Evolutionary conservation across 2,113 vertebrate species (phyloP).

Genomic region (Pedetes capensis): DNA sequence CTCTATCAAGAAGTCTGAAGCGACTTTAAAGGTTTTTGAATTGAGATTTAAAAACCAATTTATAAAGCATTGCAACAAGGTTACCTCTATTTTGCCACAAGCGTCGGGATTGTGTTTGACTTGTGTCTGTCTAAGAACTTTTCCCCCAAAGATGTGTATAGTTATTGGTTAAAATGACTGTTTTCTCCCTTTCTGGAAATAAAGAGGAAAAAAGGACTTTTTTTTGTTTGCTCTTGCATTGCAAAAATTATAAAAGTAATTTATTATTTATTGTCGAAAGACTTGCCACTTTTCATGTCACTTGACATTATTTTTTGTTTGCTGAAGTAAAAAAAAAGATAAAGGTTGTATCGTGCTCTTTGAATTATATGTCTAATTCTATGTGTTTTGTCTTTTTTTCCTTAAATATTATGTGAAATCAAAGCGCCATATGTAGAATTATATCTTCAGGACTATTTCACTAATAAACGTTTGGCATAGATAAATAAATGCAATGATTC

Average conservation of each 20-base stretch:
- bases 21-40: slow-evolving; percentile 85
- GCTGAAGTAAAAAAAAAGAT: slow-evolving; percentile 92
- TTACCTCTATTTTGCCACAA: slow-evolving; percentile 98
- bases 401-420: slow-evolving; percentile 89
- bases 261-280: slow-evolving; percentile 99
- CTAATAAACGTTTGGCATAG: slow-evolving; percentile 89
- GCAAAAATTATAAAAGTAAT: slow-evolving; percentile 94
- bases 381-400: slow-evolving; percentile 87
- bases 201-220: slow-evolving; percentile 70
- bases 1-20: slow-evolving; percentile 82
- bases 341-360: slow-evolving; percentile 88
- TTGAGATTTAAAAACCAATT: slow-evolving; percentile 86
- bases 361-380: slow-evolving; percentile 89
- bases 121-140: slow-evolving; percentile 90
- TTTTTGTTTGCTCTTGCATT: slow-evolving; percentile 95
- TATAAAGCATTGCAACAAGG: slow-evolving; percentile 98
- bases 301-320: slow-evolving; percentile 90
- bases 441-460: slow-evolving; percentile 91
- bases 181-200: slow-evolving; percentile 82
- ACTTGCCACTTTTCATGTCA: slow-evolving; percentile 98
- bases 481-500: slow-evolving; percentile 80
- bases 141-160: slow-evolving; percentile 97
- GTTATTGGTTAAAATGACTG: slow-evolving; percentile 91
- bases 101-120: slow-evolving; percentile 94
- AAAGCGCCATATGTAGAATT: slow-evolving; percentile 90